phyloP scores from a whole-genome alignment of 2,888 invertebrate species.

The Cheilosia impressa region DNA sequence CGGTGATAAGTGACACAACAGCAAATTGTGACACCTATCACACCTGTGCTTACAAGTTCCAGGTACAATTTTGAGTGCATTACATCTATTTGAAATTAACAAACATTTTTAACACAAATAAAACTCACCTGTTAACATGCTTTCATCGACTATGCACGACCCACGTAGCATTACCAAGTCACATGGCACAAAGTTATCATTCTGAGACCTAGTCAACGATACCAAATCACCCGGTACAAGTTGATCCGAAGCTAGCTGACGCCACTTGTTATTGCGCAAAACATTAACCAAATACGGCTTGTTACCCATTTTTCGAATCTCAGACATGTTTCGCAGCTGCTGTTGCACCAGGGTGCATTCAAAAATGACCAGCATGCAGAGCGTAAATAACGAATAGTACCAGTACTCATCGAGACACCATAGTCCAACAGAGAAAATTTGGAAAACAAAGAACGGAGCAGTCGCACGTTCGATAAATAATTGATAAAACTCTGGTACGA shows the following conservation, averaged over 20 bases:
- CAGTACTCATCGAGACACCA: constrained; percentile 99
- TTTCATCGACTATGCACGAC: constrained; percentile 99
- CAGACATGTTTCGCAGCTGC: constrained; percentile 98
- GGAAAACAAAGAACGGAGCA: constrained; percentile 99
- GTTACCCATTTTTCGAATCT: constrained; percentile 99
- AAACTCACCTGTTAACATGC: constrained; percentile 97
- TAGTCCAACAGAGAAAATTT: constrained; percentile 98
- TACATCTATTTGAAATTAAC: too few relatives aligned
- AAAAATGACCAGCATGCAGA: constrained; percentile 97
- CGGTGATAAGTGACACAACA: too few relatives aligned
- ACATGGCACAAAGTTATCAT: constrained; percentile 97
- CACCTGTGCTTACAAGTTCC: too few relatives aligned
- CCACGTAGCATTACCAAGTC: constrained; percentile 97
- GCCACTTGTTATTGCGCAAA: constrained; percentile 95
- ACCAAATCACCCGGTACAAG: constrained; percentile 98
- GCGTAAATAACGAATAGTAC: constrained; percentile 98
- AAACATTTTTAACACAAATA: background rate
- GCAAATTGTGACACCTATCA: too few relatives aligned
- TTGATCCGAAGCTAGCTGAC: constrained; percentile 92
- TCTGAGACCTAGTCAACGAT: constrained; percentile 94
- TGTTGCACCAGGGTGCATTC: constrained; percentile 99
- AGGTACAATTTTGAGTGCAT: too few relatives aligned
- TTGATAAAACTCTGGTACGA: constrained; percentile 98
- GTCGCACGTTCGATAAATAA: constrained; percentile 98
- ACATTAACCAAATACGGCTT: constrained; percentile 96